phyloP scores from a whole-genome alignment of 1,140 invertebrate genomes.

The Sycophaga agraensis region DNA sequence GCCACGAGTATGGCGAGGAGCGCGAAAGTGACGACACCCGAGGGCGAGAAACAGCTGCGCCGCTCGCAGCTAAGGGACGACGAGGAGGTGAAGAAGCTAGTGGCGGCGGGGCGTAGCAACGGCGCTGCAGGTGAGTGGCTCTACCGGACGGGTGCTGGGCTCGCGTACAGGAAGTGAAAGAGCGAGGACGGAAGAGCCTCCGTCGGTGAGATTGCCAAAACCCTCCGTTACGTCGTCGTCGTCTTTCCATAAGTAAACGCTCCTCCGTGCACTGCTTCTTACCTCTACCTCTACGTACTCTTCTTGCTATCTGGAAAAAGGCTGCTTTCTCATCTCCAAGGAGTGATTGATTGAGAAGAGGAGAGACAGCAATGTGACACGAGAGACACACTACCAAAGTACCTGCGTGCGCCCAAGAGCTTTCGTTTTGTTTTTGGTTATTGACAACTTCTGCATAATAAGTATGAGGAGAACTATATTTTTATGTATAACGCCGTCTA shows the following conservation, averaged over 20 bases:
- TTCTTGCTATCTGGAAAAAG: not conserved
- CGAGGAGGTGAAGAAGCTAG: conserved; percentile 34
- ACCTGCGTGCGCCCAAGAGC: conserved; percentile 26
- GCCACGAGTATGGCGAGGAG: conserved; percentile 14
- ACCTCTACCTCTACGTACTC: conserved; percentile 12
- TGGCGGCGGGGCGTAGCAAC: conserved; percentile 41
- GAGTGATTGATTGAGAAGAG: not conserved
- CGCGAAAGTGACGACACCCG: not conserved
- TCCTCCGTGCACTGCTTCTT: not conserved
- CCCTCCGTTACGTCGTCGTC: not conserved
- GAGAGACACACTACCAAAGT: conserved; percentile 28
- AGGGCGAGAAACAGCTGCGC: conserved; percentile 12
- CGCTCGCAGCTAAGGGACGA: conserved; percentile 16
- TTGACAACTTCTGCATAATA: not conserved
- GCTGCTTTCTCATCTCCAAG: not conserved
- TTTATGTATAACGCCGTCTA: not conserved
- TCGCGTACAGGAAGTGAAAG: conserved; percentile 43
- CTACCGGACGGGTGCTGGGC: conserved; percentile 44
- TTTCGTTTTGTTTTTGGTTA: conserved; percentile 8
- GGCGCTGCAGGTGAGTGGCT: conserved; percentile 51
- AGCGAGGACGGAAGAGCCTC: not conserved
- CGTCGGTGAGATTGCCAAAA: too few species aligned
- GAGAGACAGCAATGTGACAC: not conserved
- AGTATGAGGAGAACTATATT: not conserved
- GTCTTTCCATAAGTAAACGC: conserved; percentile 16